These are phyloP conservation scores for Toxotes chatareus DNA, from an alignment of 2,113 vertebrate genomes.

Conservation along the genomic window DNA sequence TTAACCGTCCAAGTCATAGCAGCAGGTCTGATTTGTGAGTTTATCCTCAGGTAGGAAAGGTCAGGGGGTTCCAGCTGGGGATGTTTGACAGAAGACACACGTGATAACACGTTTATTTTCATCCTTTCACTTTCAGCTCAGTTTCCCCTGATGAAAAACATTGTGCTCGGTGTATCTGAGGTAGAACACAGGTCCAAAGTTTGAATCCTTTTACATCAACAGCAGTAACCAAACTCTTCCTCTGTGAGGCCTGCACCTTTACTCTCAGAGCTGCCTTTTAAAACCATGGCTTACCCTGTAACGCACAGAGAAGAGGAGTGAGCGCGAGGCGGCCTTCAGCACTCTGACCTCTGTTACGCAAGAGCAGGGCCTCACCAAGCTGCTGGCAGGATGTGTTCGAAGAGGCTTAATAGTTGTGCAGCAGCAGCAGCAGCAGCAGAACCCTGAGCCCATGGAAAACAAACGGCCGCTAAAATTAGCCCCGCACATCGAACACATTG, in stretches of 20 bases:
- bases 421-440: conserved; percentile 46
- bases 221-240: too few relatives aligned
- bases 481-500: conserved; percentile 73
- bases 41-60: too few relatives aligned
- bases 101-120: too few relatives aligned
- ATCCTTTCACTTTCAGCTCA: too few relatives aligned
- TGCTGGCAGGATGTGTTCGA: conserved; percentile 47
- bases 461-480: conserved; percentile 74
- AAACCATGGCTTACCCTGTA: background rate
- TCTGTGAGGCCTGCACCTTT: too few relatives aligned
- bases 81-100: too few relatives aligned
- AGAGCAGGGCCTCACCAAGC: conserved; percentile 30
- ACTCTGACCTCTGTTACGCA: conserved; percentile 48
- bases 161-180: too few relatives aligned
- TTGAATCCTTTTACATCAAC: too few relatives aligned
- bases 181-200: too few relatives aligned
- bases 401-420: conserved; percentile 43
- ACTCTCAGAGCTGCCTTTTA: too few relatives aligned
- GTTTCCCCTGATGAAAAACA: too few relatives aligned
- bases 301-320: background rate
- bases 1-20: background rate
- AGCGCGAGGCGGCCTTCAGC: background rate
- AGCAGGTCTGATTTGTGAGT: background rate
- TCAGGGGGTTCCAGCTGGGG: too few relatives aligned
- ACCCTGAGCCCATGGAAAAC: conserved; percentile 58